Conservation (phyloP, 92 coral and sea anemone species). For the Metridium senile region DNA sequence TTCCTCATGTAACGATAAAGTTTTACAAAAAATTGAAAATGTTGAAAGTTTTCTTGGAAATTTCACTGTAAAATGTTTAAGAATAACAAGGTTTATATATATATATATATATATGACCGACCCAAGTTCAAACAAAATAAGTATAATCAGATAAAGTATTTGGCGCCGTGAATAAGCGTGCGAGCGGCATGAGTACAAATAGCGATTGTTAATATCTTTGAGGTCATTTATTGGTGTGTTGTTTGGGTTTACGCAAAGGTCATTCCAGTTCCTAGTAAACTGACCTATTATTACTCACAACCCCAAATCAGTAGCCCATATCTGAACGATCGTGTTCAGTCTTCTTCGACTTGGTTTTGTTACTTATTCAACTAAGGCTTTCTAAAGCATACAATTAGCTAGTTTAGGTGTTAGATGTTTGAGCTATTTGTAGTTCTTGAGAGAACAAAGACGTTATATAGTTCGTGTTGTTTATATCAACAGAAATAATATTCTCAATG, state of each 20-base stretch:
- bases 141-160: conserved; percentile 70
- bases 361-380: background rate
- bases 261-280: conserved; percentile 37
- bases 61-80: background rate
- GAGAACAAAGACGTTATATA: conserved; percentile 18
- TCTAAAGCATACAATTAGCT: background rate
- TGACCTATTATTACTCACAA: conserved; percentile 17
- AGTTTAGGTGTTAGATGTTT: conserved; percentile 19
- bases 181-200: conserved; percentile 44
- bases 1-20: background rate
- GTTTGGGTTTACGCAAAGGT: conserved; percentile 47
- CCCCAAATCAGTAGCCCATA: conserved; percentile 32
- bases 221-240: conserved; percentile 60
- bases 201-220: conserved; percentile 61
- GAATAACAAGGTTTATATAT: background rate
- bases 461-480: conserved; percentile 25
- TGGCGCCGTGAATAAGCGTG: conserved; percentile 46
- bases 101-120: background rate
- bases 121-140: background rate
- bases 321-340: conserved; percentile 19
- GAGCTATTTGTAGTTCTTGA: conserved; percentile 17
- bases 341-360: too few species aligned
- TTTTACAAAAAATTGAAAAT: too few species aligned
- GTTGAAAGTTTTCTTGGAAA: too few species aligned
- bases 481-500: conserved; percentile 15